Evolutionary conservation across 1,140 invertebrate species (phyloP).

Genomic region (Euborellia annulipes): DNA sequence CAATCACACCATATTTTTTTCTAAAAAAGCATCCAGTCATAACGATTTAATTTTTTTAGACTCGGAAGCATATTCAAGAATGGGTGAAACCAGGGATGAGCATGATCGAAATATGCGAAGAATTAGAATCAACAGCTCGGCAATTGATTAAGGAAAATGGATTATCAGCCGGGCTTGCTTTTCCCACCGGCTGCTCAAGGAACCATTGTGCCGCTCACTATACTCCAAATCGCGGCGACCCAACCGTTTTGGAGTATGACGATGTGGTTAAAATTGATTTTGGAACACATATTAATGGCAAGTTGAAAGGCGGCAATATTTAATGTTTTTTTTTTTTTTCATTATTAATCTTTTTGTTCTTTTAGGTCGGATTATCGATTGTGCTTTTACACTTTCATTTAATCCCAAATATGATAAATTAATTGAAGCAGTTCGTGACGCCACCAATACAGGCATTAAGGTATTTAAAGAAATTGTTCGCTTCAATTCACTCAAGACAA

Average conservation of each 20-base stretch:
- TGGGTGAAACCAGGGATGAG: constrained; percentile 97
- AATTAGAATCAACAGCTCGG: constrained; percentile 81
- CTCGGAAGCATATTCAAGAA: constrained; percentile 72
- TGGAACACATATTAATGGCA: constrained; percentile 95
- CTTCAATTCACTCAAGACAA: no score
- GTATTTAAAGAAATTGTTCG: constrained; percentile 30
- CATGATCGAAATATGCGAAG: constrained; percentile 98
- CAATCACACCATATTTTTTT: no score
- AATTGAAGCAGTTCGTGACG: constrained; percentile 89
- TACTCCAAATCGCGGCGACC: constrained; percentile 96
- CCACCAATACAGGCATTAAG: constrained; percentile 94
- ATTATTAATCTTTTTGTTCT: constrained; percentile 5
- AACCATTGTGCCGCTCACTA: constrained; percentile 99
- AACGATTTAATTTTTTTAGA: constrained; percentile 36
- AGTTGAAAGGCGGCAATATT: no score
- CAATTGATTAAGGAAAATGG: constrained; percentile 90
- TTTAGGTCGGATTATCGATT: constrained; percentile 87
- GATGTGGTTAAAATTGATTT: constrained; percentile 99
- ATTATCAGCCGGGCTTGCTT: constrained; percentile 89
- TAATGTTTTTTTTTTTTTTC: no score
- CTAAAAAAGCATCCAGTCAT: no score
- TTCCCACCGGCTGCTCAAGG: constrained; percentile 95
- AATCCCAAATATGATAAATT: constrained; percentile 94
- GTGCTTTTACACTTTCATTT: constrained; percentile 94
- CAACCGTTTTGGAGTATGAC: constrained; percentile 84